These are phyloP conservation scores for Tetramorium alpestre DNA, from an alignment of 1,140 invertebrate genomes.

Conservation along the genomic window DNA sequence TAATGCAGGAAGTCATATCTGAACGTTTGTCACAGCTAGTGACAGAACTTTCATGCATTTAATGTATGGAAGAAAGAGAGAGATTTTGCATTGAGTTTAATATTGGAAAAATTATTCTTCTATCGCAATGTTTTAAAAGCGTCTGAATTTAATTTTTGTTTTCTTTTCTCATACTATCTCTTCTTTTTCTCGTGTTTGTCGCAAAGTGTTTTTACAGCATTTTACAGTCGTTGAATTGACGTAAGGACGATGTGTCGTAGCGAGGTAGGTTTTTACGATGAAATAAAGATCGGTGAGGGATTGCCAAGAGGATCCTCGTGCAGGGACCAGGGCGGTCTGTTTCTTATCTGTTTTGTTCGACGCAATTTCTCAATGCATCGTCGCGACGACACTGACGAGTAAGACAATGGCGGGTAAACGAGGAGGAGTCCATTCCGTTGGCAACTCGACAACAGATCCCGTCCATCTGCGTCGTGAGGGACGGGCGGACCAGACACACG, in stretches of 20 bases:
- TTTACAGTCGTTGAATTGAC: not conserved
- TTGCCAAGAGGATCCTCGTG: not conserved
- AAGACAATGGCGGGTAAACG: conserved; percentile 57
- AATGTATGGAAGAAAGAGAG: not conserved
- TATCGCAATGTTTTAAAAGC: not conserved
- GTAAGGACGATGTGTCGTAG: not conserved
- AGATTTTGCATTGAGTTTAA: not conserved
- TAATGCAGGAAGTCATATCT: conserved; percentile 34
- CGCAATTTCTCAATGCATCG: conserved; percentile 29
- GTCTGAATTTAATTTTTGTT: not conserved
- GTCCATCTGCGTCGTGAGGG: conserved; percentile 65
- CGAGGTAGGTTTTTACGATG: not conserved
- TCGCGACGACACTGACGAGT: conserved; percentile 30
- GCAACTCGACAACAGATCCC: conserved; percentile 57
- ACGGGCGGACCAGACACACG: conserved; percentile 48
- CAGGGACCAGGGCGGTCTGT: not conserved
- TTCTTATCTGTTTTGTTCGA: not conserved
- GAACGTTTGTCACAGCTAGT: not conserved
- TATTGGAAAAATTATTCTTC: not conserved
- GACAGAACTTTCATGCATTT: not conserved
- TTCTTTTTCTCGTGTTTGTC: not conserved
- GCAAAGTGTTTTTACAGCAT: conserved; percentile 12
- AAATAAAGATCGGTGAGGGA: conserved; percentile 2
- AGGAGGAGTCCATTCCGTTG: conserved; percentile 66
- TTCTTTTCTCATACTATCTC: too few species aligned